These are phyloP conservation scores for Pogonocherus hispidulus DNA, from an alignment of 2,888 invertebrate genomes.

Conservation along the genomic window DNA sequence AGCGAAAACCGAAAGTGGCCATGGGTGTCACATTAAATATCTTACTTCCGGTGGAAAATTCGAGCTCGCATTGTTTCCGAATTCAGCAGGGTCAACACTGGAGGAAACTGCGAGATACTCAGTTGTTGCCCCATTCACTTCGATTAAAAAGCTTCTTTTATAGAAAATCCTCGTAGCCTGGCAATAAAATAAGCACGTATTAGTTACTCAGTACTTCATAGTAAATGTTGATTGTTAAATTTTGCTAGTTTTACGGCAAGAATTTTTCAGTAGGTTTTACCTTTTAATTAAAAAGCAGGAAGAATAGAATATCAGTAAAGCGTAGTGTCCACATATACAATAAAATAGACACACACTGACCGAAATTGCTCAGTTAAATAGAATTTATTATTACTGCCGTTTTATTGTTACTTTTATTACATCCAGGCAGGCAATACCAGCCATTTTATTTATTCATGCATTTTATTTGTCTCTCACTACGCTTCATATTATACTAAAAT, in stretches of 20 bases:
- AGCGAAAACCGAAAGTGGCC: no score
- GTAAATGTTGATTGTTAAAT: background rate
- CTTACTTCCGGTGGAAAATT: no score
- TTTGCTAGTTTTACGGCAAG: background rate
- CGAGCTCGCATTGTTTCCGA: no score
- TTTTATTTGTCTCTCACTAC: no score
- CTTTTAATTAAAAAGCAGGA: background rate
- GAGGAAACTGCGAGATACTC: no score
- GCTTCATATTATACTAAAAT: no score
- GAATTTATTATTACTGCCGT: background rate
- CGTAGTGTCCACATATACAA: background rate
- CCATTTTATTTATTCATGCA: background rate
- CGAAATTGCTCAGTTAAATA: background rate
- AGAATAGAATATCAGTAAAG: no score
- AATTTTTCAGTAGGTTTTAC: background rate
- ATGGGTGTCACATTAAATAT: no score
- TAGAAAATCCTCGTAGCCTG: background rate
- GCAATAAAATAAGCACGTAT: background rate
- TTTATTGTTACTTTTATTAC: background rate
- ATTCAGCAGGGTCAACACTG: no score
- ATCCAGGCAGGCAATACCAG: background rate
- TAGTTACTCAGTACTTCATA: background rate
- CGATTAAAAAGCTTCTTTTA: no score
- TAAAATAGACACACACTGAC: slow-evolving; percentile 1
- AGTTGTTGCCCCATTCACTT: no score